These are phyloP conservation scores for Pollenia griseotomentosa DNA, from an alignment of 2,888 invertebrate genomes.

Conservation along the genomic window DNA sequence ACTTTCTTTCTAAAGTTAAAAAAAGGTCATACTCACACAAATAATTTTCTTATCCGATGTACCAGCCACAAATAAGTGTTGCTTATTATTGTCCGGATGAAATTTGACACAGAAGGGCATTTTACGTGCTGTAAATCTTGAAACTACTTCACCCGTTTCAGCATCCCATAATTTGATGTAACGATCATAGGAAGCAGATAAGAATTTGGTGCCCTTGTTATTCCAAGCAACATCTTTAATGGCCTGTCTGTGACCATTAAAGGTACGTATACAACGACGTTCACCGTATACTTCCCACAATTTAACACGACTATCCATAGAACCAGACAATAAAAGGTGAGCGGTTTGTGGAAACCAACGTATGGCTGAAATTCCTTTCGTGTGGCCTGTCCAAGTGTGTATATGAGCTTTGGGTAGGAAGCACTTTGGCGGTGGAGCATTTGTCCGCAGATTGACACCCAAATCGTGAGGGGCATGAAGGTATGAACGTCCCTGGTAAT, in stretches of 20 bases:
- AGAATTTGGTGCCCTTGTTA: slow-evolving; percentile 95
- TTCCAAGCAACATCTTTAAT: slow-evolving; percentile 98
- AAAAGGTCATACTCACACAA: slow-evolving; percentile 89
- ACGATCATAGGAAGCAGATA: slow-evolving; percentile 98
- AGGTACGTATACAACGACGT: slow-evolving; percentile 95
- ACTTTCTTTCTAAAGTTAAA: background rate
- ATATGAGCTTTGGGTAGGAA: slow-evolving; percentile 98
- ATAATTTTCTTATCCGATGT: slow-evolving; percentile 99
- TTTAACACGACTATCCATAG: slow-evolving; percentile 99
- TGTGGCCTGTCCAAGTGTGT: slow-evolving; percentile 98
- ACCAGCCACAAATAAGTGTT: slow-evolving; percentile 98
- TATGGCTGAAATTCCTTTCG: slow-evolving; percentile 97
- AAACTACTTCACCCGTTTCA: slow-evolving; percentile 94
- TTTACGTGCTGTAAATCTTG: slow-evolving; percentile 96
- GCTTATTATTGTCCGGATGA: slow-evolving; percentile 98
- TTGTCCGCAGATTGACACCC: slow-evolving; percentile 93
- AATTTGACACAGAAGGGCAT: slow-evolving; percentile 99
- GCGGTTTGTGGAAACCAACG: slow-evolving; percentile 97
- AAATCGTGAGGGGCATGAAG: slow-evolving; percentile 96
- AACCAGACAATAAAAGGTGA: slow-evolving; percentile 96
- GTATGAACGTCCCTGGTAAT: slow-evolving; percentile 98
- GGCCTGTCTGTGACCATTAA: slow-evolving; percentile 98
- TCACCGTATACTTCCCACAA: slow-evolving; percentile 99
- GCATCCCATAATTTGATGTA: slow-evolving; percentile 99
- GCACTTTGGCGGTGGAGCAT: slow-evolving; percentile 96